These are phyloP conservation scores for Crotalus tigris DNA, from an alignment of 2,113 vertebrate species.

Conservation along the genomic window DNA sequence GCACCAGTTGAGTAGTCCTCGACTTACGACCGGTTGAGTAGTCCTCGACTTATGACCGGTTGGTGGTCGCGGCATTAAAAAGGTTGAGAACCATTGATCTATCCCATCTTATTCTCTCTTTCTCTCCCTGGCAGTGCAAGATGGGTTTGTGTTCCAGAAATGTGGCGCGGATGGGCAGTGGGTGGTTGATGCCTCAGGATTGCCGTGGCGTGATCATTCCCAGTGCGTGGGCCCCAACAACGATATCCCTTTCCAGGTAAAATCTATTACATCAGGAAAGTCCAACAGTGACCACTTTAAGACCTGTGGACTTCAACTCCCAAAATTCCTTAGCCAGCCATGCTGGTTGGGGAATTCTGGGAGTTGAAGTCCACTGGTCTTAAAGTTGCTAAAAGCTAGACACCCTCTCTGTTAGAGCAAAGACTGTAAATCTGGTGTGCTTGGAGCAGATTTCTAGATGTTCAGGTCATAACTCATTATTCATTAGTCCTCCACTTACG, in stretches of 20 bases:
- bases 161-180: constrained; percentile 77
- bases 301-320: background rate
- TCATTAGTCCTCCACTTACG: too few species aligned
- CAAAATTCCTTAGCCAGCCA: background rate
- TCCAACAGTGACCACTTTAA: background rate
- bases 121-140: constrained; percentile 59
- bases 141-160: constrained; percentile 70
- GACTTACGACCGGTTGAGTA: too few species aligned
- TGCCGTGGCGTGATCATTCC: constrained; percentile 75
- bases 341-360: too few species aligned
- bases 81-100: too few species aligned
- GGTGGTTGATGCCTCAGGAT: constrained; percentile 61
- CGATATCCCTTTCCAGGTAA: constrained; percentile 60
- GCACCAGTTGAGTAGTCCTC: too few species aligned
- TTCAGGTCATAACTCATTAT: too few species aligned
- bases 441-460: too few species aligned
- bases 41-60: too few species aligned
- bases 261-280: background rate
- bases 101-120: background rate
- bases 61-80: too few species aligned
- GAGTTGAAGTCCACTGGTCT: too few species aligned
- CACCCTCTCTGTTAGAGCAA: too few species aligned
- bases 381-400: too few species aligned
- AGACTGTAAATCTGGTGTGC: background rate
- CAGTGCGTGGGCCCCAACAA: constrained; percentile 66